Evolutionary conservation across 2,888 invertebrate species (phyloP).

Genomic region (Epistrophe grossulariae): DNA sequence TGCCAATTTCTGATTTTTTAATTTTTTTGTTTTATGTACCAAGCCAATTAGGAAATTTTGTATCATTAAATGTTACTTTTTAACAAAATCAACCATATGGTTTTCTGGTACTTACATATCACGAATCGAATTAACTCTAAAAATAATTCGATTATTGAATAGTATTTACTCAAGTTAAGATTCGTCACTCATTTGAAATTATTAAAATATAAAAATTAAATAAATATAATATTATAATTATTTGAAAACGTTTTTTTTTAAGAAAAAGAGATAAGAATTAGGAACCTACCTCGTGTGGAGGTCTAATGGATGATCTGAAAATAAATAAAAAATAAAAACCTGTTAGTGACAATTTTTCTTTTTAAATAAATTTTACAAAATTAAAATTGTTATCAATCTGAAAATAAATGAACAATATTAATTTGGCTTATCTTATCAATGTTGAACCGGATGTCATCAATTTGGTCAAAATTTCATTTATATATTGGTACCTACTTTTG

Average conservation of each 20-base stretch:
- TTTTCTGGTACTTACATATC: constrained; percentile 81
- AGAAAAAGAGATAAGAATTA: constrained; percentile 32
- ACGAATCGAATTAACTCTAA: constrained; percentile 77
- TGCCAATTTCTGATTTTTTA: constrained; percentile 60
- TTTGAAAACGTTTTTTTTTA: constrained; percentile 30
- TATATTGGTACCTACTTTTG: too few species aligned
- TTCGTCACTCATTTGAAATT: constrained; percentile 33
- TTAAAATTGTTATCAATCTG: constrained; percentile 44
- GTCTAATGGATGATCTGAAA: constrained; percentile 63
- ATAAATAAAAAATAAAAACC: constrained; percentile 46
- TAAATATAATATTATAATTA: constrained; percentile 1
- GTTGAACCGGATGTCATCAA: constrained; percentile 23
- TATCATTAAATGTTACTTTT: constrained; percentile 54
- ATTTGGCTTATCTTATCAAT: constrained; percentile 17
- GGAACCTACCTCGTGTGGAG: constrained; percentile 60
- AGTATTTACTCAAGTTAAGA: neutral
- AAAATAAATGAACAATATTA: neutral
- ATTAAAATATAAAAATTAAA: constrained; percentile 44
- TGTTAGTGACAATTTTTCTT: neutral
- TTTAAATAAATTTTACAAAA: neutral
- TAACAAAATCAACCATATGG: constrained; percentile 78
- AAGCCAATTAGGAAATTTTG: constrained; percentile 79
- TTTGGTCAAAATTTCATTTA: neutral
- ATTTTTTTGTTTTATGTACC: constrained; percentile 75
- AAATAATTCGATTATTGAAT: constrained; percentile 24